phyloP scores from a whole-genome alignment of 2,797 vertebrate genomes.

The Macropodus opercularis region DNA sequence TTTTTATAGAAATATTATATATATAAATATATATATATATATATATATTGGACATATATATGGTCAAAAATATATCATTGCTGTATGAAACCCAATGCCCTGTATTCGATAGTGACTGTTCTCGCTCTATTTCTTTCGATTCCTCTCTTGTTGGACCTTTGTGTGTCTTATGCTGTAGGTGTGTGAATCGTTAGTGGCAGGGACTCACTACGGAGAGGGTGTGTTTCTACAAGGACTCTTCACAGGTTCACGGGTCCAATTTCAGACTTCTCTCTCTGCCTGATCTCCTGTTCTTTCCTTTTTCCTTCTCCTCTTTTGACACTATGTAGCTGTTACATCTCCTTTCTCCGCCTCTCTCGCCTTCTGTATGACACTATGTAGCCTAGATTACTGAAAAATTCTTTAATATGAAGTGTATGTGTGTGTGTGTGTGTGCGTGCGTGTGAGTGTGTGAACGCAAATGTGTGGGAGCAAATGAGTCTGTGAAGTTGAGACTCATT shows the following conservation, averaged over 20 bases:
- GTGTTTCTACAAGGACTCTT: constrained; percentile 74
- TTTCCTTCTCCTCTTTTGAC: constrained; percentile 59
- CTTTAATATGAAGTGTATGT: constrained; percentile 72
- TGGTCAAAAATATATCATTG: constrained; percentile 82
- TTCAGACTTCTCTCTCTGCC: constrained; percentile 65
- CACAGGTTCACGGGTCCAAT: constrained; percentile 81
- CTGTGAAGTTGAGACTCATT: constrained; percentile 35
- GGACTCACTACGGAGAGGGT: constrained; percentile 54
- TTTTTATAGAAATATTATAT: constrained; percentile 85
- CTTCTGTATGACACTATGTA: constrained; percentile 80
- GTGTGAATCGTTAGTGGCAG: constrained; percentile 67
- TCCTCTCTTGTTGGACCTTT: constrained; percentile 76
- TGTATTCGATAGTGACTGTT: constrained; percentile 86
- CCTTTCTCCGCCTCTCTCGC: constrained; percentile 69
- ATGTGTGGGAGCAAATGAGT: constrained; percentile 22
- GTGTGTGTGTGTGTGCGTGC: constrained; percentile 28
- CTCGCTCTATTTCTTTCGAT: constrained; percentile 70
- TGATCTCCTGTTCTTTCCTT: constrained; percentile 52
- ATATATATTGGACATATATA: constrained; percentile 84
- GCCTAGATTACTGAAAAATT: constrained; percentile 74
- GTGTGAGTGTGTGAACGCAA: constrained; percentile 6
- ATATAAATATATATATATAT: constrained; percentile 67
- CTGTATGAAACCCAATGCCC: constrained; percentile 83
- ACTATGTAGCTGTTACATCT: constrained; percentile 76
- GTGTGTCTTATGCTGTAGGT: constrained; percentile 75